Evolutionary conservation across 53 echinoderm and acorn worm species (phyloP), one percentile per base, ranked within the genome.

Genomic region (Zoroaster sp.): DNA sequence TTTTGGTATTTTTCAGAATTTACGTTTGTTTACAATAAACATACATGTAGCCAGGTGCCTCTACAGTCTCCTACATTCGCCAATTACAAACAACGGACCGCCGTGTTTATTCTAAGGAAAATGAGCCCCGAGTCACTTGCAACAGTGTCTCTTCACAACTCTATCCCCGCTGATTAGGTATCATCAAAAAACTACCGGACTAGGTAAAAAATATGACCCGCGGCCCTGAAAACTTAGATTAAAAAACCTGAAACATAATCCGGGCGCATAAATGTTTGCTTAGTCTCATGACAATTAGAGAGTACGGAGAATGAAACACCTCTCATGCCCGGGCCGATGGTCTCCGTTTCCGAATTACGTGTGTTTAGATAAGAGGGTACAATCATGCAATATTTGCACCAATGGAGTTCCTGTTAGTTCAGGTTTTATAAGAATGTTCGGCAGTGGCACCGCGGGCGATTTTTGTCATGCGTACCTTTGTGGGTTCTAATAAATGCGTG

Each of bases 11-110:
- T 32, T 75, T 68, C 7, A 42, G 31, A 44, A 82, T 82, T 82
- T 82, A 68, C 33, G 82, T 66, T 68, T 82, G 82, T 82, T 82
- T 66, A 82, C 66, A 66, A 82, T 44, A 67, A 67, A 82, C 66
- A 80, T 66, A 67, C 17, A 33, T 13, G 77, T 3, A 45, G 46
- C 12, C 33, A 13, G 6, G 3, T 11, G 31, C 10, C 1, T 66
- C 66, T 31, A 31, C 68, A 15, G 68, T 82, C 68, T 66, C 66
- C 42, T 14, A 40, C 82, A 82, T 28, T 66, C 82, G 42, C 43
- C 82, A 13, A 43, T 67, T 80, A 43, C 66, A 66, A 21, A 67
- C 82, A 41, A 31, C 65, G 43, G 37, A n/a, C 17, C 43, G 23
- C 31, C 23, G 30, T 82, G 68, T 82, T 82, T 82, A 82, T 82